A percentile compares a stretch with the other conserved stretches of the same genome.
These are phyloP conservation scores for Cololabis saira DNA, from an alignment of 2,113 vertebrate species.

Conservation along the genomic window DNA sequence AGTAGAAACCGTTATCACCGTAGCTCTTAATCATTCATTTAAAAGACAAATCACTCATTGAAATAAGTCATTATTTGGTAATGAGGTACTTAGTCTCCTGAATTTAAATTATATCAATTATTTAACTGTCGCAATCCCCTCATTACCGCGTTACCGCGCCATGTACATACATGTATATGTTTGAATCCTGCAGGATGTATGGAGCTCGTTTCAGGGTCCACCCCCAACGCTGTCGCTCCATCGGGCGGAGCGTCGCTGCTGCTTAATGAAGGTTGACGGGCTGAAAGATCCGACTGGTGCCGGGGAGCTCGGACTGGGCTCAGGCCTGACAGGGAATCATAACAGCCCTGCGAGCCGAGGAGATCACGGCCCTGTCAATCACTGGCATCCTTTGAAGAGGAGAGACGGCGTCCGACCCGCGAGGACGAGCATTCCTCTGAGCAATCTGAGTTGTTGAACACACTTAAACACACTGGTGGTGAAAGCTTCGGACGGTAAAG, in stretches of 20 bases:
- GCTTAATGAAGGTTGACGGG: conserved; percentile 74
- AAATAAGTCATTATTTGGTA: conserved; percentile 5
- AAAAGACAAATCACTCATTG: conserved; percentile 8
- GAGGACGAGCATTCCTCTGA: conserved; percentile 67
- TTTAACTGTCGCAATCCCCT: conserved; percentile 8
- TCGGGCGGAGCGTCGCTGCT: conserved; percentile 52
- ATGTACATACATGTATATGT: not conserved
- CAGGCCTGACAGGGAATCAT: conserved; percentile 62
- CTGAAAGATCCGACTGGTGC: conserved; percentile 67
- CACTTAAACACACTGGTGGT: conserved; percentile 30
- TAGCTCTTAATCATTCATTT: not conserved
- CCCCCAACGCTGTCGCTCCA: conserved; percentile 19
- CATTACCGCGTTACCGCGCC: not conserved
- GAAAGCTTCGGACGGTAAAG: conserved; percentile 44
- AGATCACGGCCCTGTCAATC: conserved; percentile 70
- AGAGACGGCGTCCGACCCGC: conserved; percentile 66
- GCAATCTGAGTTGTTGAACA: conserved; percentile 48
- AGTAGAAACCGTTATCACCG: not conserved
- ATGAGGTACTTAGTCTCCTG: conserved; percentile 8
- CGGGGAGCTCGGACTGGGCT: conserved; percentile 60
- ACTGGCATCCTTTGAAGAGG: conserved; percentile 73
- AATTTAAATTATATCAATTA: conserved; percentile 13
- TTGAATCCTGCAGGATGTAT: not conserved
- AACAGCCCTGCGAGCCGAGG: conserved; percentile 64
- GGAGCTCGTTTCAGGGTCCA: not conserved